A percentile compares a stretch with the other conserved stretches of the same genome.
Conservation (phyloP, 2,888 invertebrate genomes). For the Pyrochroa serraticornis region DNA sequence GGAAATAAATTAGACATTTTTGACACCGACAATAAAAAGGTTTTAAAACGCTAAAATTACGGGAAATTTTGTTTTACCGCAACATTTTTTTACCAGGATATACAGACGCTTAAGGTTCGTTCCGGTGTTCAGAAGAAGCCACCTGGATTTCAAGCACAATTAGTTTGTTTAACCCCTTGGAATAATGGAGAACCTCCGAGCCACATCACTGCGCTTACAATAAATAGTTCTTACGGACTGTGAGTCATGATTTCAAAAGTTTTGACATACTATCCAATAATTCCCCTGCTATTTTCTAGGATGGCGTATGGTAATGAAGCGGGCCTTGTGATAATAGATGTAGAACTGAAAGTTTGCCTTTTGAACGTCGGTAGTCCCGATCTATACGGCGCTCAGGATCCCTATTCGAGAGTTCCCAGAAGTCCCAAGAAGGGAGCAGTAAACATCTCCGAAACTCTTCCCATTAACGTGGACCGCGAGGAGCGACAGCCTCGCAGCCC, state of each 20-base stretch:
- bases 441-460: slow-evolving; percentile 57
- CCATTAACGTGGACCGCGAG: slow-evolving; percentile 47
- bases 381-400: slow-evolving; percentile 88
- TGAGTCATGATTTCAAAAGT: slow-evolving; percentile 64
- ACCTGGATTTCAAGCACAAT: slow-evolving; percentile 95
- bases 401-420: slow-evolving; percentile 72
- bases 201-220: slow-evolving; percentile 85
- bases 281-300: slow-evolving; percentile 60
- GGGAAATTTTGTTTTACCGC: neutral
- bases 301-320: slow-evolving; percentile 97
- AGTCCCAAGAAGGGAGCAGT: slow-evolving; percentile 55
- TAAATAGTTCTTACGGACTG: slow-evolving; percentile 98
- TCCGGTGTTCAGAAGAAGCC: slow-evolving; percentile 82
- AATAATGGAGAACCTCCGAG: slow-evolving; percentile 79
- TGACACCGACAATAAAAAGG: slow-evolving; percentile 62
- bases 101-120: slow-evolving; percentile 67
- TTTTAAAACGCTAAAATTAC: slow-evolving; percentile 32
- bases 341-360: slow-evolving; percentile 87
- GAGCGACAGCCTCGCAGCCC: slow-evolving; percentile 76
- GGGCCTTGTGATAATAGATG: slow-evolving; percentile 94
- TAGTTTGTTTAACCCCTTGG: slow-evolving; percentile 91
- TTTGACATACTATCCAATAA: neutral
- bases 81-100: slow-evolving; percentile 40
- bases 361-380: slow-evolving; percentile 89
- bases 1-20: slow-evolving; percentile 52